phyloP scores from a whole-genome alignment of 2,113 vertebrate genomes.

The Xiphorhynchus elegans region DNA sequence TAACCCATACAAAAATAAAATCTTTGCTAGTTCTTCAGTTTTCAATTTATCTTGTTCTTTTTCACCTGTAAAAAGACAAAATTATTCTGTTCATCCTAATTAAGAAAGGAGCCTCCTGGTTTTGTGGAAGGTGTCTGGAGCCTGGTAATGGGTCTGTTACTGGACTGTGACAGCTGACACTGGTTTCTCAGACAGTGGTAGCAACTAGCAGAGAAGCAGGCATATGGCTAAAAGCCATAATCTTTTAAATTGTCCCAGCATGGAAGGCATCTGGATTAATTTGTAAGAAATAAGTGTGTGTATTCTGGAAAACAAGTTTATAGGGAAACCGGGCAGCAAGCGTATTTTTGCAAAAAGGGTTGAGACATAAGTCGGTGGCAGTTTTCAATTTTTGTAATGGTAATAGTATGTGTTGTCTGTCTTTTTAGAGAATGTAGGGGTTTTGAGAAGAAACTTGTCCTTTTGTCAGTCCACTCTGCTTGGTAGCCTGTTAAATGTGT shows the following conservation, averaged over 20 bases:
- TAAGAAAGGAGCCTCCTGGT: not conserved
- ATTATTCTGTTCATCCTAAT: not conserved
- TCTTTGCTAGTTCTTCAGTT: not conserved
- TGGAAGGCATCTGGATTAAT: not conserved
- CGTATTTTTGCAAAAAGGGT: not conserved
- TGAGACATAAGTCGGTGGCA: not conserved
- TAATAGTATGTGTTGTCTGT: not conserved
- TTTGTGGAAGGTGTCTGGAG: not conserved
- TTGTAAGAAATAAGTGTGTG: not conserved
- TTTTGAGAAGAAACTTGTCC: not conserved
- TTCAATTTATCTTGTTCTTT: not conserved
- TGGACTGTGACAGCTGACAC: not conserved
- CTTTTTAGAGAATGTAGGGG: not conserved
- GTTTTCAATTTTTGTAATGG: not conserved
- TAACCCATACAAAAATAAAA: not conserved
- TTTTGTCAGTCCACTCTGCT: not conserved
- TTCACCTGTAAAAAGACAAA: not conserved
- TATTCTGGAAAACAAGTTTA: not conserved
- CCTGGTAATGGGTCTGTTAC: not conserved
- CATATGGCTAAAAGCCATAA: not conserved
- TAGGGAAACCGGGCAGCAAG: not conserved
- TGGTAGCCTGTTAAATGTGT: not conserved
- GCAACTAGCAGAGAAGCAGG: not conserved
- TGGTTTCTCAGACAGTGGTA: not conserved
- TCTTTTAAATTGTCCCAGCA: not conserved